These are phyloP conservation scores for Zootoca vivipara DNA, from an alignment of 2,113 vertebrate species.

Conservation along the genomic window DNA sequence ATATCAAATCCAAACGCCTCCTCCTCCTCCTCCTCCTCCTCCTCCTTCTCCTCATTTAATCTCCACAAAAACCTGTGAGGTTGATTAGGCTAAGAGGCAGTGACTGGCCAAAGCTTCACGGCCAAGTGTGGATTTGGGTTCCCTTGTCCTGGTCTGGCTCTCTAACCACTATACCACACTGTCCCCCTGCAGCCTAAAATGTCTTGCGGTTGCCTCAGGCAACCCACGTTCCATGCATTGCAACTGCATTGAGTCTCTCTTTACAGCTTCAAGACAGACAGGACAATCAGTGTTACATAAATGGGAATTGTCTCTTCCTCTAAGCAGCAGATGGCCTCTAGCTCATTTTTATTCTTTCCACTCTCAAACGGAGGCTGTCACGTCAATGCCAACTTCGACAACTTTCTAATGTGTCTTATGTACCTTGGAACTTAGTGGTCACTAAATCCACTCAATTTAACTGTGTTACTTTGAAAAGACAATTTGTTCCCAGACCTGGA, in stretches of 20 bases:
- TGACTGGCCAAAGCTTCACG: too few species aligned
- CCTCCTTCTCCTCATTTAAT: too few species aligned
- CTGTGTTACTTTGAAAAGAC: slow-evolving; percentile 54
- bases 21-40: too few species aligned
- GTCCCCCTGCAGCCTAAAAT: background rate
- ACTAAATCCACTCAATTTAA: slow-evolving; percentile 74
- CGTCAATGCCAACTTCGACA: slow-evolving; percentile 61
- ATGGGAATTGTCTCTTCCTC: slow-evolving; percentile 53
- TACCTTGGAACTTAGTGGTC: slow-evolving; percentile 65
- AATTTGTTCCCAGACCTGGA: slow-evolving; percentile 61
- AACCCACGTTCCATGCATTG: background rate
- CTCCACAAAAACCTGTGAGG: too few species aligned
- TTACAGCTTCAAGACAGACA: slow-evolving; percentile 48
- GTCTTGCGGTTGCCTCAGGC: too few species aligned
- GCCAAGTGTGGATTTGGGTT: too few species aligned
- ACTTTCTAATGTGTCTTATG: slow-evolving; percentile 63
- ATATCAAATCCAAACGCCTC: too few species aligned
- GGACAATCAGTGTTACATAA: slow-evolving; percentile 59
- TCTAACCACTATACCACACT: background rate
- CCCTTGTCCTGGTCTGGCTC: too few species aligned
- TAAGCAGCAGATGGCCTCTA: slow-evolving; percentile 48
- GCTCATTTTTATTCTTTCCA: slow-evolving; percentile 65
- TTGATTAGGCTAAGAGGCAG: too few species aligned
- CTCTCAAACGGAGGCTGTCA: slow-evolving; percentile 62
- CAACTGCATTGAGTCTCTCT: slow-evolving; percentile 21